These are phyloP conservation scores for Hypanus sabinus DNA, from an alignment of 2,113 vertebrate species.

Conservation along the genomic window DNA sequence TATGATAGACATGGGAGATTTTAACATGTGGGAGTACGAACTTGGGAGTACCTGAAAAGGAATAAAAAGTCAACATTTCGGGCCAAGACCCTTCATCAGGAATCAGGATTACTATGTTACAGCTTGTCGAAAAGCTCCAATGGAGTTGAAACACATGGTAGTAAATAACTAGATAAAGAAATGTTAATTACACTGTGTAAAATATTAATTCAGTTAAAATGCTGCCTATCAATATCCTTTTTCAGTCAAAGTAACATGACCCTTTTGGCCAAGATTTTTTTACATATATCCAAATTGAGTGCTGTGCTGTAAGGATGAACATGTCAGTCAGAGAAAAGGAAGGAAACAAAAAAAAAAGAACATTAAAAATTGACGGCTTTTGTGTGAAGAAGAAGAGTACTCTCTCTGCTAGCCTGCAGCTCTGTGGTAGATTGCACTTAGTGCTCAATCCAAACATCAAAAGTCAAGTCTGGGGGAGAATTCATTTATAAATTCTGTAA, in stretches of 20 bases:
- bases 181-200: not conserved
- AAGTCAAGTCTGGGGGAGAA: not conserved
- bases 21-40: too few relatives aligned
- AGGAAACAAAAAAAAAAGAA: not conserved
- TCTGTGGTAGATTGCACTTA: slow-evolving; percentile 12
- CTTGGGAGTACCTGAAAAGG: too few relatives aligned
- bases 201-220: slow-evolving; percentile 15
- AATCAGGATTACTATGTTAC: too few relatives aligned
- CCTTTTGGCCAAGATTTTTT: not conserved
- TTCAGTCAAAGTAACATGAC: not conserved
- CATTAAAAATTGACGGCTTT: slow-evolving; percentile 18
- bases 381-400: not conserved
- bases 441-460: not conserved
- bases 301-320: not conserved
- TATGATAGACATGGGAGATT: too few relatives aligned
- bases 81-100: too few relatives aligned
- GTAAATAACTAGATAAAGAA: not conserved
- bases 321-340: not conserved
- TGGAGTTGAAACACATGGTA: not conserved
- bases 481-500: slow-evolving; percentile 20
- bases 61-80: too few relatives aligned
- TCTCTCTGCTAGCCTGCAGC: not conserved
- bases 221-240: not conserved
- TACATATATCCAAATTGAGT: not conserved
- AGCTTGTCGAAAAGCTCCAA: not conserved